Conservation (phyloP, 2,888 invertebrate genomes). For the Pyralis farinalis region DNA sequence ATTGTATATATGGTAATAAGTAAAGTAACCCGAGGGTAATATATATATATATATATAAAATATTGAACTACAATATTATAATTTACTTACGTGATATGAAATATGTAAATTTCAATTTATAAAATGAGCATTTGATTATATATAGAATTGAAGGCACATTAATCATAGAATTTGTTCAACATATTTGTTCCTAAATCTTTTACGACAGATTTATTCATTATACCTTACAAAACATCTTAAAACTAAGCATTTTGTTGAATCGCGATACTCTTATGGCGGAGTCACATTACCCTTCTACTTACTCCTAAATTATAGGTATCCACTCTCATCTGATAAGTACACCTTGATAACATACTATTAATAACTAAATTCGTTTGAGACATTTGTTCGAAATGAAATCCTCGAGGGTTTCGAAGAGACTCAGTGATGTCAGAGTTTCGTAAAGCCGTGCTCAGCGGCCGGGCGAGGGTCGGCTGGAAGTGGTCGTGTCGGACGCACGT, state of each 20-base stretch:
- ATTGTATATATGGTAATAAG: no score
- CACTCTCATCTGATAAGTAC: slow-evolving; percentile 38
- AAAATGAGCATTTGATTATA: slow-evolving; percentile 47
- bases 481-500: neutral
- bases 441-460: slow-evolving; percentile 66
- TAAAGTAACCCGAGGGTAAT: no score
- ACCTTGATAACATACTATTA: slow-evolving; percentile 38
- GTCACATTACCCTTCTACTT: slow-evolving; percentile 47
- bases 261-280: slow-evolving; percentile 75
- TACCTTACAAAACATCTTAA: slow-evolving; percentile 17
- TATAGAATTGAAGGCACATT: slow-evolving; percentile 45
- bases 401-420: slow-evolving; percentile 45
- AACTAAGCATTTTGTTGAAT: slow-evolving; percentile 23
- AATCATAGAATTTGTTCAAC: slow-evolving; percentile 38
- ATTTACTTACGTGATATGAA: slow-evolving; percentile 39
- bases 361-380: slow-evolving; percentile 61
- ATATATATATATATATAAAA: slow-evolving; percentile 17
- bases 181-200: slow-evolving; percentile 14
- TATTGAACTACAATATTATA: slow-evolving; percentile 27
- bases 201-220: slow-evolving; percentile 15
- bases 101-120: slow-evolving; percentile 30
- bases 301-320: slow-evolving; percentile 50
- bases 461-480: slow-evolving; percentile 6
- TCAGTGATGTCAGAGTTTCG: slow-evolving; percentile 73
- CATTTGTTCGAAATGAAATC: slow-evolving; percentile 53